Percentiles rank a stretch among this genome's conserved stretches.
phyloP scores from a whole-genome alignment of 2,113 vertebrate genomes.

The Acanthochromis polyacanthus region DNA sequence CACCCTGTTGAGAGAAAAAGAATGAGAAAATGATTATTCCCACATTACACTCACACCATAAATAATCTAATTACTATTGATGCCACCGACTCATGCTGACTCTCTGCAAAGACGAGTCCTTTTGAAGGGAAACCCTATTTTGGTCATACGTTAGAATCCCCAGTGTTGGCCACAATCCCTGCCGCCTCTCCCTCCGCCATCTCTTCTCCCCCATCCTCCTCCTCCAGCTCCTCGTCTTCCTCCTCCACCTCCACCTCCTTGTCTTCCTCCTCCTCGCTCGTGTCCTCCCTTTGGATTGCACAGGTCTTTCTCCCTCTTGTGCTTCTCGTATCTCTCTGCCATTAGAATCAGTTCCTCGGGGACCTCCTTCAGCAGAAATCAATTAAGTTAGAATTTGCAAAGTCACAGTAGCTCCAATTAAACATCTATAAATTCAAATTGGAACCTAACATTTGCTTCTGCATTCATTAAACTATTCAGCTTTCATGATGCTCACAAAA shows the following conservation, averaged over 20 bases:
- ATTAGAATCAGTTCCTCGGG: slow-evolving; percentile 90
- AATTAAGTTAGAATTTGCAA: background rate
- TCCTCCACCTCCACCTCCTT: too few relatives aligned
- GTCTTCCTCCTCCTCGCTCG: background rate
- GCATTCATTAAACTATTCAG: too few relatives aligned
- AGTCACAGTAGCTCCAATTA: background rate
- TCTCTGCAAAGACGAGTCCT: too few relatives aligned
- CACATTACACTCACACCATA: background rate
- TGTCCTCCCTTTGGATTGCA: slow-evolving; percentile 51
- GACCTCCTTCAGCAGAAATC: slow-evolving; percentile 82
- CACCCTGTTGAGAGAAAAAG: slow-evolving; percentile 6
- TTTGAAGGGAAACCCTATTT: background rate
- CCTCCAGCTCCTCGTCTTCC: too few relatives aligned
- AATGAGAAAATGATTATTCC: background rate
- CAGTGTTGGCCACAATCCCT: slow-evolving; percentile 46
- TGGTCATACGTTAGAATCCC: slow-evolving; percentile 62
- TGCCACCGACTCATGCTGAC: too few relatives aligned
- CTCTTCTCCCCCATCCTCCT: slow-evolving; percentile 36
- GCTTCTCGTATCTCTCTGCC: slow-evolving; percentile 91
- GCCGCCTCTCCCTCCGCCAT: slow-evolving; percentile 42
- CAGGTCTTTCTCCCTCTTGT: slow-evolving; percentile 84
- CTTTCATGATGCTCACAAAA: too few relatives aligned
- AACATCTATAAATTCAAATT: too few relatives aligned
- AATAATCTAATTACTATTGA: too few relatives aligned
- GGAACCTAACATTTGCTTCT: too few relatives aligned